Evolutionary conservation across 2,113 vertebrate species (phyloP).

Genomic region (Sterna hirundo): DNA sequence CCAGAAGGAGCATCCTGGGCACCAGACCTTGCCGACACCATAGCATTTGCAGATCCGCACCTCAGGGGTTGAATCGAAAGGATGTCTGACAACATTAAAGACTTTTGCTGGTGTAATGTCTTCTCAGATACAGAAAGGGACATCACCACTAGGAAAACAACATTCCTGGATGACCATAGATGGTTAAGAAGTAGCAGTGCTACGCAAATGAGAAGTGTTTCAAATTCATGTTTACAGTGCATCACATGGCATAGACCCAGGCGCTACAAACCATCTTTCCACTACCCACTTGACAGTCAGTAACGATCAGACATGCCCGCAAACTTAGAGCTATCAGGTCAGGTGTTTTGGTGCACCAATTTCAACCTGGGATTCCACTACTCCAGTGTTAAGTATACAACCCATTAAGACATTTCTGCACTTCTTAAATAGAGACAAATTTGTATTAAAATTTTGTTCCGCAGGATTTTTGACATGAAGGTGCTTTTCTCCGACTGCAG

Average conservation of each 20-base stretch:
- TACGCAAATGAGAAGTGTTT: background rate
- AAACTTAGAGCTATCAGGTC: background rate
- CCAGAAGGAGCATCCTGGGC: slow-evolving; percentile 32
- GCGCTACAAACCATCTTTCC: background rate
- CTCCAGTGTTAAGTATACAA: background rate
- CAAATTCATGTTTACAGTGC: background rate
- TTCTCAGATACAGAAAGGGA: background rate
- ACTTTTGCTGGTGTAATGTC: background rate
- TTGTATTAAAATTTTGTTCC: background rate
- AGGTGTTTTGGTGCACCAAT: background rate
- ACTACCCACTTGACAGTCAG: background rate
- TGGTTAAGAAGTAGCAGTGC: background rate
- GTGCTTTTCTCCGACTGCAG: background rate
- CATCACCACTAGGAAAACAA: background rate
- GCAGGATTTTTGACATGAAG: background rate
- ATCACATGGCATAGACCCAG: background rate
- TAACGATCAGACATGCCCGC: background rate
- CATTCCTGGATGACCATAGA: background rate
- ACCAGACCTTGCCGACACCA: background rate
- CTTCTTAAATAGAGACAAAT: background rate
- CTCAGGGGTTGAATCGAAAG: background rate
- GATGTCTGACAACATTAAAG: background rate
- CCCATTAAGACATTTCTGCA: background rate
- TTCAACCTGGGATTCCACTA: background rate
- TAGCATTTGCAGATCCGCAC: background rate